Evolutionary conservation across 2,797 vertebrate species (phyloP).

Genomic region (Peromyscus nudipes): DNA sequence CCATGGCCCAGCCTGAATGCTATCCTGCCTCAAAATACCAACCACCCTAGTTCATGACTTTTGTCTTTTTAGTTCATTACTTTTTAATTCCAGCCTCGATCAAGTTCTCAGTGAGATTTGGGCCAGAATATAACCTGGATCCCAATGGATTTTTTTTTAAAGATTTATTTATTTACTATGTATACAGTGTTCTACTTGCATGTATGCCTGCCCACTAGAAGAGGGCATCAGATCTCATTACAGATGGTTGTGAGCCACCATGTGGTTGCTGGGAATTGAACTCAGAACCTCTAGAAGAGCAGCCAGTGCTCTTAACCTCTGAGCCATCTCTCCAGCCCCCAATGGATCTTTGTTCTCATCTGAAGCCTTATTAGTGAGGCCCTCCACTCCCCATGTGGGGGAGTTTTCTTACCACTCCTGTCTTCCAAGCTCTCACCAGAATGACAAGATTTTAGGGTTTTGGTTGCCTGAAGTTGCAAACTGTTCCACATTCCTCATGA

Average conservation of each 20-base stretch:
- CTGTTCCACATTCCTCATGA: background rate
- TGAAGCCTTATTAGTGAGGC: background rate
- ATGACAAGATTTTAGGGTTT: background rate
- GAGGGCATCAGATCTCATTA: too few species aligned
- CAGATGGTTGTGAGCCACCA: too few species aligned
- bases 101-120: background rate
- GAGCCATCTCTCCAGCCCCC: too few species aligned
- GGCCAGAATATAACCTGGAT: background rate
- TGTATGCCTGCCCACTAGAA: too few species aligned
- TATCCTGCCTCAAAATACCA: background rate
- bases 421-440: background rate
- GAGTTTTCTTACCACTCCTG: background rate
- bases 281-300: too few species aligned
- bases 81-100: background rate
- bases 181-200: too few species aligned
- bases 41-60: background rate
- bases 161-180: too few species aligned
- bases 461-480: background rate
- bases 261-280: too few species aligned
- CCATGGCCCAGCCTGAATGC: background rate
- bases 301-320: too few species aligned
- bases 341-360: background rate
- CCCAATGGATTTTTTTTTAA: too few species aligned
- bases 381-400: background rate
- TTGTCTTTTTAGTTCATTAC: background rate